Evolutionary conservation across 2,113 vertebrate genomes (phyloP), one percentile per base, ranked within the genome.

Genomic region (Illadopsis cleaveri): DNA sequence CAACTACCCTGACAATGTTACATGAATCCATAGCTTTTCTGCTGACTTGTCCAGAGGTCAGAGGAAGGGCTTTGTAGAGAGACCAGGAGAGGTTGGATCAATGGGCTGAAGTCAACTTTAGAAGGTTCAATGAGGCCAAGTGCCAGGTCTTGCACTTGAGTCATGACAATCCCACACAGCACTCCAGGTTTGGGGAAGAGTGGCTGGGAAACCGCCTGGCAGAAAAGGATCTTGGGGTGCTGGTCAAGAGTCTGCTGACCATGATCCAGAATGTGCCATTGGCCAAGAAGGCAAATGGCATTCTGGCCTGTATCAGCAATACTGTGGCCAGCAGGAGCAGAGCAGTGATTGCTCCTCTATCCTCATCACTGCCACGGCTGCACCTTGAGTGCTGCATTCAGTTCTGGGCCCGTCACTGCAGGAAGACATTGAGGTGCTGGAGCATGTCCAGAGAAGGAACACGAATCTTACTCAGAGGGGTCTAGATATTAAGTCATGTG

Each of bases 311-410:
- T 24, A 24, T 48, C 50, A 48, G 28, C 10, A n/a, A 1, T 9
- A 24, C 3, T 24, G 23, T 56, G 50, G 42, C 23, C 58, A 56
- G 69, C 50, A 84, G 57, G 57, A 73, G 16, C 14, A 47, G n/a
- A 17, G 22, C 40, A 33, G 28, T 14, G 69, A 18, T 33, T 28
- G 58, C 6, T 2, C 20, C 33, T 21, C 15, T 13, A 2, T 23
- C 19, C 21, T 28, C 42, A n/a, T 5, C 50, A 12, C 42, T 57
- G 20, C 4, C 0, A 1, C 56, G 50, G 30, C 42, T 3, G 1
- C 42, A 30, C 8, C n/a, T 48, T 20, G 4, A 10, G 24, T 24
- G 5, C 42, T 47, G 24, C 23, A 42, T 5, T 8, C 51, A 21
- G 20, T 30, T 85, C 51, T 66, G 38, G 31, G 24, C 13, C 42